These are phyloP conservation scores for Rhadinocentrus ornatus DNA, from an alignment of 2,797 vertebrate genomes.

Conservation along the genomic window DNA sequence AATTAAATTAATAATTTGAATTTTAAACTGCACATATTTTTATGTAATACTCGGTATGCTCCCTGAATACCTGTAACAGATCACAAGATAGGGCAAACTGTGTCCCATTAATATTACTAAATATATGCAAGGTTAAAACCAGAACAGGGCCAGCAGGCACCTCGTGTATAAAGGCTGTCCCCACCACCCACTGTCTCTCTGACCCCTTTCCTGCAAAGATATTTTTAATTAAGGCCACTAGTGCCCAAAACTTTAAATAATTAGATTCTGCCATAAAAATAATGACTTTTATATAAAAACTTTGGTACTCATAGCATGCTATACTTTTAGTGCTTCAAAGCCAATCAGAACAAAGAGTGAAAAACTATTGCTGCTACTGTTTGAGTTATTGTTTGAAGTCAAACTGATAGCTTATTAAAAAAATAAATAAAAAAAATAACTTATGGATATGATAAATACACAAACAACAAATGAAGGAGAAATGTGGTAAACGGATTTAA, in stretches of 20 bases:
- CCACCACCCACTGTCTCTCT: too few relatives aligned
- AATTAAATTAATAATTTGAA: neutral
- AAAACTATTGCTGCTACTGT: constrained; percentile 29
- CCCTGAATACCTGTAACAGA: constrained; percentile 46
- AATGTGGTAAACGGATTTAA: neutral
- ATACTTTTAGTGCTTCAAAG: constrained; percentile 53
- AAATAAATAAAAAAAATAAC: constrained; percentile 1
- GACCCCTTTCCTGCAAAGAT: too few relatives aligned
- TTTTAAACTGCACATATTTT: neutral
- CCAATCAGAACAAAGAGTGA: constrained; percentile 50
- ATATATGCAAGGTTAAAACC: constrained; percentile 49
- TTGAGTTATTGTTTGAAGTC: constrained; percentile 24
- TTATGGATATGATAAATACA: neutral
- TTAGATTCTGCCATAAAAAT: too few relatives aligned
- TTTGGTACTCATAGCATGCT: constrained; percentile 16
- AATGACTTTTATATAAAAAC: too few relatives aligned
- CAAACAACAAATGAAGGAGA: neutral
- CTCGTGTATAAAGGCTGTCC: neutral
- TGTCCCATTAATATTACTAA: constrained; percentile 59
- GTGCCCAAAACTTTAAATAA: too few relatives aligned
- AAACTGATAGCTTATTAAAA: neutral
- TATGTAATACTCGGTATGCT: neutral
- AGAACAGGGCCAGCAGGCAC: neutral
- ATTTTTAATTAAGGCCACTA: too few relatives aligned
- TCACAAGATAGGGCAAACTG: constrained; percentile 63